Evolutionary conservation across 37 sponge, comb jelly and placozoan species (phyloP), one percentile per base, ranked within the genome.

Genomic region (Cladorhizidae sp.): DNA sequence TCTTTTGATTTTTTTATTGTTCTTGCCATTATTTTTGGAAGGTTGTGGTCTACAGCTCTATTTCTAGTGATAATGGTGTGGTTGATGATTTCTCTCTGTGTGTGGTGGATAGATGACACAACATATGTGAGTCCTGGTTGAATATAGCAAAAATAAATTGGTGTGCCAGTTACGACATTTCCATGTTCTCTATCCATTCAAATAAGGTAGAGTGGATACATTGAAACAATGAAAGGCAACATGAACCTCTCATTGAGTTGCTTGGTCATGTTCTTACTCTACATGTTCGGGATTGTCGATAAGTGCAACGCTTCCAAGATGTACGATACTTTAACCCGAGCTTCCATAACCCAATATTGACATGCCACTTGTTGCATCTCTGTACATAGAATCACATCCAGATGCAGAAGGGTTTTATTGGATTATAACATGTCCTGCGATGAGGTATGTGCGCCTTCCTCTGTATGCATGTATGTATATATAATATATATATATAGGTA

Each of bases 341-440:
- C 58, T 69, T 75, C 2, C 29, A 77, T 69, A 32, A 20, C 26
- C 28, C 58, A 29, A 2, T 28, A 9, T 15, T 15, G 41, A 11
- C 11, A 39, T 56, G 17, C 52, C 32, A 5, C 12, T 14, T n/a
- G 15, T 35, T 57, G 7, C 51, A 3, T 76, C 18, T 28, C 29
- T 17, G 14, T 76, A 0, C 45, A 0, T 79, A 94, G 94, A 45
- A 40, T 94, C 8, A 84, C 81, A 2, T 55, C 55, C 32, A 61
- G 94, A 18, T 87, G 91, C 40, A 67, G 88, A 55, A 64, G 45
- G 42, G 86, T 94, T 3, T 70, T 94, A 7, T 61, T 82, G 0
- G 85, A 94, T 41, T 94, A 87, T 77, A 94, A 90, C 64, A 94
- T 94, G 94, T 90, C 92, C 23, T 94, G 94, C 76, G 92, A 94